Conservation (phyloP, 2,888 invertebrate species). For the Ctena decussata region DNA sequence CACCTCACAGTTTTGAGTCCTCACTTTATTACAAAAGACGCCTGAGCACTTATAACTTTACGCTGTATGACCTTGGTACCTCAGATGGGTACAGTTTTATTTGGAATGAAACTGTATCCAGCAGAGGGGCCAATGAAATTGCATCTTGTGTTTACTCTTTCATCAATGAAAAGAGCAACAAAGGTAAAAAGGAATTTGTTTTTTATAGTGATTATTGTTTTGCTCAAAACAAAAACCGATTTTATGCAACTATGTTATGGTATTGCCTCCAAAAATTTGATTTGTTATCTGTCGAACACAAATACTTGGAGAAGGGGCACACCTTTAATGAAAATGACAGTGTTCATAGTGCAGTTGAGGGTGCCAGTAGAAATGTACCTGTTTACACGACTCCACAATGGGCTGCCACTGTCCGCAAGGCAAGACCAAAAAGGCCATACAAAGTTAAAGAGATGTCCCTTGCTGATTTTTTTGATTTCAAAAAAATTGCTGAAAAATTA, state of each 20-base stretch:
- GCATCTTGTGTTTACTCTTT: conserved; percentile 44
- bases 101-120: conserved; percentile 50
- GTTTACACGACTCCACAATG: conserved; percentile 54
- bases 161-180: conserved; percentile 4
- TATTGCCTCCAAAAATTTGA: conserved; percentile 42
- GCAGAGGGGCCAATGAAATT: conserved; percentile 50
- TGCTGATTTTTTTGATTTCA: conserved; percentile 50
- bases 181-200: conserved; percentile 35
- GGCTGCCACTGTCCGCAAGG: conserved; percentile 35
- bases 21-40: conserved; percentile 42
- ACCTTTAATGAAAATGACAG: conserved; percentile 50
- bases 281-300: conserved; percentile 39
- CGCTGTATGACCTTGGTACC: conserved; percentile 36
- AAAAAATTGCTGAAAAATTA: conserved; percentile 6
- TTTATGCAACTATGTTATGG: conserved; percentile 47
- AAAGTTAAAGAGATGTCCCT: conserved; percentile 35
- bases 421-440: conserved; percentile 30
- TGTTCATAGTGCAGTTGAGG: conserved; percentile 49
- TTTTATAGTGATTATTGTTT: conserved; percentile 57
- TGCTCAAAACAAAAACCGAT: conserved; percentile 57
- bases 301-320: conserved; percentile 54
- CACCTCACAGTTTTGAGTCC: conserved; percentile 38
- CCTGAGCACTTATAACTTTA: conserved; percentile 45
- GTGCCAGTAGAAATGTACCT: conserved; percentile 9
- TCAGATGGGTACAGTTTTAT: conserved; percentile 30